Base-by-base conservation (phyloP, 1,140 invertebrate species). In the Danaus melanippus region DNA sequence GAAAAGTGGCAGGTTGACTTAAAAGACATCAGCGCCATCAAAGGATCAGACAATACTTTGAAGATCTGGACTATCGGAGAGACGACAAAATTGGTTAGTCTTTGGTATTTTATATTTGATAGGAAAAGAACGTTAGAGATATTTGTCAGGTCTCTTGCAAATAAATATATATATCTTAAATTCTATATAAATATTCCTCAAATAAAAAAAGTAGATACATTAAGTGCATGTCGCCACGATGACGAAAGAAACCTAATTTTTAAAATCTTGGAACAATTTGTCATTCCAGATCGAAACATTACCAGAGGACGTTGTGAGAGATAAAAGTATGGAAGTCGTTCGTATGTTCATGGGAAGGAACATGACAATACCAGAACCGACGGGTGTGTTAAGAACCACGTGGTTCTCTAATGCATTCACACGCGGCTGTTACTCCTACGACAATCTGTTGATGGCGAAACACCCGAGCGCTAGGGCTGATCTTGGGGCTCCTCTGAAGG, bases 251-350 rank as follows among this genome's bases (percentile, higher is more conserved):
- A 12, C n/a, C 44, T 1, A 45, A 11, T 21, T 17, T 10, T 21
- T 10, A 17, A 17, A 47, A 32, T 41, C 9, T 51, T 52, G 43
- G 47, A 49, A 21, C 46, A 42, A 9, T 12, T 51, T 41, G n/a
- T 39, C n/a, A 12, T 46, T 59, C 49, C 64, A 84, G 80, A 64
- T 79, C 32, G 80, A 84, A 58, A 79, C 66, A 0, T 56, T 83
- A 46, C 74, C 79, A 8, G 76, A 79, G 12, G 77, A 83, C 0
- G 58, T 69, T 0, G 69, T 83, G 0, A 78, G 63, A 51, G 72
- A 55, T 49, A 79, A 80, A 69, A 15, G 42, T 0, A 60, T 74
- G 59, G 67, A 70, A 21, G 44, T 83, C 2, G 43, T 83, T 0
- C 63, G 66, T 40, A 66, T 48, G 53, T 75, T 80, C 39, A 60